Evolutionary conservation across 2,113 vertebrate species (phyloP).

Genomic region (Barnardius zonarius): DNA sequence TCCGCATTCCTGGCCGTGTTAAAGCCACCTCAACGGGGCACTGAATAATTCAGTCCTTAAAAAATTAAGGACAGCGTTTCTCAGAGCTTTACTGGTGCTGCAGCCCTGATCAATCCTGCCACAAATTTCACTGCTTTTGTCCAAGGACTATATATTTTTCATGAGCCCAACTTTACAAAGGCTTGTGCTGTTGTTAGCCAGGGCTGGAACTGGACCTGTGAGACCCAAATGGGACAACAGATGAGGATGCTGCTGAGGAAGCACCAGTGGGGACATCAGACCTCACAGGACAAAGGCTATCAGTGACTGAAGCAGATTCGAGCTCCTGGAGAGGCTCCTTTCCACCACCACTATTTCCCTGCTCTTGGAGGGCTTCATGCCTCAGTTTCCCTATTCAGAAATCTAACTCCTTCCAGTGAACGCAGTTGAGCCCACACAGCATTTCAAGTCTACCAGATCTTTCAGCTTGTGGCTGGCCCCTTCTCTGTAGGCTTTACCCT

Average conservation of each 20-base stretch:
- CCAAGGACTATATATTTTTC: not conserved
- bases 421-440: not conserved
- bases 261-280: not conserved
- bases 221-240: not conserved
- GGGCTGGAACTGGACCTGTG: not conserved
- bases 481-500: not conserved
- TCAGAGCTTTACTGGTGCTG: not conserved
- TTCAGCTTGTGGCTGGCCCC: not conserved
- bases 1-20: not conserved
- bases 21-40: not conserved
- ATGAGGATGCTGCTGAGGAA: not conserved
- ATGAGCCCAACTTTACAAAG: not conserved
- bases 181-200: not conserved
- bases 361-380: not conserved
- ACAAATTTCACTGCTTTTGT: not conserved
- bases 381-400: not conserved
- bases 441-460: not conserved
- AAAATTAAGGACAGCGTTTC: not conserved
- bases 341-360: not conserved
- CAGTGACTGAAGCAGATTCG: not conserved
- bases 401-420: not conserved
- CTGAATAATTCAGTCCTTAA: constrained; percentile 2
- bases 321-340: not conserved
- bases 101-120: not conserved
- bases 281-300: not conserved